Evolutionary conservation across 2,888 invertebrate species (phyloP).

Genomic region (Neelides folsomi): DNA sequence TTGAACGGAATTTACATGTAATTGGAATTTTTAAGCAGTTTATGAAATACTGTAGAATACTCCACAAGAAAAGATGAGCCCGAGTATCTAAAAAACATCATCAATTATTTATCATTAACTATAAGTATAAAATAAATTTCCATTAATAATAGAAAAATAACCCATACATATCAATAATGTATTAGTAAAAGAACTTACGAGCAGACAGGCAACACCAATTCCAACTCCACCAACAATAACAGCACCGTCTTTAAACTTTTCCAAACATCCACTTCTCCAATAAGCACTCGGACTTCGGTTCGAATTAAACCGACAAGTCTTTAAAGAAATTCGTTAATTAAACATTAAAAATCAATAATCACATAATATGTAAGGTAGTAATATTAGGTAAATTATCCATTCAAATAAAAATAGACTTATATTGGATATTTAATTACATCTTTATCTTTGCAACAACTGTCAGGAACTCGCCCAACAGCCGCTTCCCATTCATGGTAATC

Average conservation of each 20-base stretch:
- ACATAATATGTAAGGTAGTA: too few relatives aligned
- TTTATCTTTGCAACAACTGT: slow-evolving; percentile 33
- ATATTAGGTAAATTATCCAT: too few relatives aligned
- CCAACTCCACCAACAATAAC: slow-evolving; percentile 67
- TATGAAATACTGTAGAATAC: slow-evolving; percentile 68
- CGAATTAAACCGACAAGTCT: not conserved
- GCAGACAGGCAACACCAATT: slow-evolving; percentile 65
- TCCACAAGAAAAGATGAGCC: slow-evolving; percentile 69
- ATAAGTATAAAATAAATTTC: not conserved
- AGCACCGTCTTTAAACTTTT: slow-evolving; percentile 58
- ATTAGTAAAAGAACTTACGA: slow-evolving; percentile 47
- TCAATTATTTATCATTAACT: not conserved
- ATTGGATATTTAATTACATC: too few relatives aligned
- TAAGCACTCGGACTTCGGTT: too few relatives aligned
- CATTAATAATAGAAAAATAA: not conserved
- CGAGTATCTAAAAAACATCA: slow-evolving; percentile 55
- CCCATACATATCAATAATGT: too few relatives aligned
- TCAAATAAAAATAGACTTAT: too few relatives aligned
- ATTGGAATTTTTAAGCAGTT: not conserved
- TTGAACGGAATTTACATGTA: too few relatives aligned
- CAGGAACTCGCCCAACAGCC: slow-evolving; percentile 27
- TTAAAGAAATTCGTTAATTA: not conserved
- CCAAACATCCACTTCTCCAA: slow-evolving; percentile 59
- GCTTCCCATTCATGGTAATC: slow-evolving; percentile 60
- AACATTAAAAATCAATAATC: too few relatives aligned